Evolutionary conservation across 2,113 vertebrate genomes (phyloP).

Genomic region (Phaetusa simplex): DNA sequence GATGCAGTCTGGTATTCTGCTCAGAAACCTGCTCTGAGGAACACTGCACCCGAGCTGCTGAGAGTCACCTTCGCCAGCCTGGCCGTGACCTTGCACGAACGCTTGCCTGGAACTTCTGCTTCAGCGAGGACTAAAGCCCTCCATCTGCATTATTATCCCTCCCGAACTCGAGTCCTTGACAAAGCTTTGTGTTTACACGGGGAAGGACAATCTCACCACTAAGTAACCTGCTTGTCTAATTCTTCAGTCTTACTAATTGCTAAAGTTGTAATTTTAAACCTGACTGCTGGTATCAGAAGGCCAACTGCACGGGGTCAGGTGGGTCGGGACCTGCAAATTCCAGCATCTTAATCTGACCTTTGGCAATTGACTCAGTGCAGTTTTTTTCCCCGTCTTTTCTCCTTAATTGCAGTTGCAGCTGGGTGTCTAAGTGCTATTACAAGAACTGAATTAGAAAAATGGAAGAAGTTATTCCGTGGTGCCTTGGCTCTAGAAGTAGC

Average conservation of each 20-base stretch:
- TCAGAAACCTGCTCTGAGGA: background rate
- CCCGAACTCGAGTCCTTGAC: background rate
- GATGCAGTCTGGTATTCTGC: background rate
- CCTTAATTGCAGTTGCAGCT: slow-evolving; percentile 22
- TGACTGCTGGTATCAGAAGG: background rate
- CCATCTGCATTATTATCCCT: background rate
- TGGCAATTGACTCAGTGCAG: background rate
- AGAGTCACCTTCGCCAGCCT: background rate
- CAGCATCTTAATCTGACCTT: slow-evolving; percentile 41
- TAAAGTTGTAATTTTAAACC: slow-evolving; percentile 1
- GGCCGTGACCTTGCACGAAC: background rate
- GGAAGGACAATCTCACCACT: background rate
- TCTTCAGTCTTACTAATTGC: slow-evolving; percentile 25
- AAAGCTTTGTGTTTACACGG: background rate
- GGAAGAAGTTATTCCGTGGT: slow-evolving; percentile 22
- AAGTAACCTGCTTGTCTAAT: background rate
- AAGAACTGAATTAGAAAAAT: slow-evolving; percentile 27
- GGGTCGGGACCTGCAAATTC: background rate
- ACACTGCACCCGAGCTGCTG: background rate
- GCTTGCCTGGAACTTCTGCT: background rate
- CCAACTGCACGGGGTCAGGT: background rate
- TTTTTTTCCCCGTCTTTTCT: slow-evolving; percentile 16
- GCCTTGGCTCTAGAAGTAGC: background rate
- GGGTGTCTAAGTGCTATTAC: background rate
- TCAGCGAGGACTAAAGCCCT: background rate